phyloP scores from a whole-genome alignment of 2,113 vertebrate species.

The Damaliscus lunatus region DNA sequence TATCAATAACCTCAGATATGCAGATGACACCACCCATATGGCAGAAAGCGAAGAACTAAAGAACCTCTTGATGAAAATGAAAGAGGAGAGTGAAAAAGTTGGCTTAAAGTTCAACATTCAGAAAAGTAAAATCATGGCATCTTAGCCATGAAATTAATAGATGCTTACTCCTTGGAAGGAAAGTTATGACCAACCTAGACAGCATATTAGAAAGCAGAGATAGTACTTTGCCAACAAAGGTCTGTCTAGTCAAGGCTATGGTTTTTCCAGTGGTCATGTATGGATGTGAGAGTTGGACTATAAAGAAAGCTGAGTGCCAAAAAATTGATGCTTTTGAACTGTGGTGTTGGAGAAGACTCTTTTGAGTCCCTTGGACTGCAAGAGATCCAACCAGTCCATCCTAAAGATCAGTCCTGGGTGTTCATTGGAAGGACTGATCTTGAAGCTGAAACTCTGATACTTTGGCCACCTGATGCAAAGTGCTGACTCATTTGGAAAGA shows the following conservation, averaged over 20 bases:
- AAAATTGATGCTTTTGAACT: neutral
- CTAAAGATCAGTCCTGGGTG: neutral
- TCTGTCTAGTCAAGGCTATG: neutral
- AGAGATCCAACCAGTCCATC: neutral
- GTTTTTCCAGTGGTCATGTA: neutral
- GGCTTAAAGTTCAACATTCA: no score
- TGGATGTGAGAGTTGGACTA: neutral
- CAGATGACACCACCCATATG: no score
- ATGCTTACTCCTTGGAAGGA: neutral
- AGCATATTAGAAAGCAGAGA: neutral
- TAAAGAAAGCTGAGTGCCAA: fast-evolving
- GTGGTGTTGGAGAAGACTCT: neutral
- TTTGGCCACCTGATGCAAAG: neutral
- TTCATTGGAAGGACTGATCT: neutral
- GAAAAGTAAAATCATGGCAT: neutral
- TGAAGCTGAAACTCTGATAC: neutral
- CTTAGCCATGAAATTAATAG: neutral
- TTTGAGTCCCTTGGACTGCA: neutral
- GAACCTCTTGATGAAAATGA: no score
- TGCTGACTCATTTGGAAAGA: neutral
- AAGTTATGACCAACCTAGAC: neutral
- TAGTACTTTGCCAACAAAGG: neutral
- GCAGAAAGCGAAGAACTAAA: no score
- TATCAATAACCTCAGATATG: no score
- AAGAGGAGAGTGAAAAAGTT: no score